These are phyloP conservation scores for Ctenopoma multispine DNA, from an alignment of 2,797 vertebrate species.

Conservation along the genomic window DNA sequence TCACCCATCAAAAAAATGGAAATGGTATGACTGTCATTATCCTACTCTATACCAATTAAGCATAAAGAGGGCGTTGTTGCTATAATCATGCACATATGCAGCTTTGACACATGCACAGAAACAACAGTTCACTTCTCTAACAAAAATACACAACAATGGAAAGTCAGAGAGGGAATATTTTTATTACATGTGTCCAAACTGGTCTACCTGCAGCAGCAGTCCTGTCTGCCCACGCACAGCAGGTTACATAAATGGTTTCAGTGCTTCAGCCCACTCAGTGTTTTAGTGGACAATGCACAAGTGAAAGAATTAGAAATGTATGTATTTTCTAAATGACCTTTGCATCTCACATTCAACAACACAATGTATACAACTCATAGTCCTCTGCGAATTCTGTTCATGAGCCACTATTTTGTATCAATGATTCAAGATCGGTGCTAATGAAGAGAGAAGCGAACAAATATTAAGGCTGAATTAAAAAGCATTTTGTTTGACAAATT, in stretches of 20 bases:
- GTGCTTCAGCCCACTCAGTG: slow-evolving; percentile 62
- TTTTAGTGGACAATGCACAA: slow-evolving; percentile 57
- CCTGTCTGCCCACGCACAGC: slow-evolving; percentile 54
- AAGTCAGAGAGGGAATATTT: slow-evolving; percentile 54
- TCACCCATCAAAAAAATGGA: slow-evolving; percentile 1
- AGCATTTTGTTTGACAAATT: background rate
- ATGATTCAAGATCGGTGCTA: slow-evolving; percentile 4
- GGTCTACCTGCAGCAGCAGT: slow-evolving; percentile 42
- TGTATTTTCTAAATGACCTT: no score
- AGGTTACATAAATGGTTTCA: slow-evolving; percentile 71
- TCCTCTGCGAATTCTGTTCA: slow-evolving; percentile 12
- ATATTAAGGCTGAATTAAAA: background rate
- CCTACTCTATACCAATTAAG: slow-evolving; percentile 5
- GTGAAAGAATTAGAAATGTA: slow-evolving; percentile 64
- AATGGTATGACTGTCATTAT: slow-evolving; percentile 11
- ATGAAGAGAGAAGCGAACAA: background rate
- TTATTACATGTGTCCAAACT: slow-evolving; percentile 53
- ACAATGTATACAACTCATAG: slow-evolving; percentile 25
- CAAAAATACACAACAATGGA: slow-evolving; percentile 53
- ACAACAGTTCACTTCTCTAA: slow-evolving; percentile 14
- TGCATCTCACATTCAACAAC: no score
- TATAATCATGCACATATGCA: background rate
- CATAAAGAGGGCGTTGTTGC: background rate
- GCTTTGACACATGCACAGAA: background rate
- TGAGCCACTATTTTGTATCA: slow-evolving; percentile 10